Percentiles rank a stretch among this genome's conserved stretches.
phyloP scores from a whole-genome alignment of 2,797 vertebrate genomes.

The Oryzias dopingdopingensis region DNA sequence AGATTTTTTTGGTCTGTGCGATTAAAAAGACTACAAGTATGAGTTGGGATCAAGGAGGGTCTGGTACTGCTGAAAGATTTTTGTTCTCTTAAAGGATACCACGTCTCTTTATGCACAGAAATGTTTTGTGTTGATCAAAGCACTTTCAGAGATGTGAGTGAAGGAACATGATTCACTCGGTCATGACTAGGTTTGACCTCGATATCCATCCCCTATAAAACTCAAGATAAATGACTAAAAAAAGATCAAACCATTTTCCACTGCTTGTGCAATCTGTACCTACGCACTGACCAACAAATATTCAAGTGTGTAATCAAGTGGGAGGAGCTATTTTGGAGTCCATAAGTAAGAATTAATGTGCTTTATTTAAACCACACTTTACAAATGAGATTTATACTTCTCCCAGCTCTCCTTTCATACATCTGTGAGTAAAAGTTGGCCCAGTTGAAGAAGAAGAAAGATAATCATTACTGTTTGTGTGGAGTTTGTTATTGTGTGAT shows the following conservation, averaged over 20 bases:
- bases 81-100: background rate
- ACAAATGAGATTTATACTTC: no score
- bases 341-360: conserved; percentile 28
- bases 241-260: conserved; percentile 14
- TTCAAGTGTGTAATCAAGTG: conserved; percentile 24
- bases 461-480: no score
- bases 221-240: conserved; percentile 29
- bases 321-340: conserved; percentile 43
- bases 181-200: conserved; percentile 25
- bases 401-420: no score
- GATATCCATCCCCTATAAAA: conserved; percentile 7
- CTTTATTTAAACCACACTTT: background rate
- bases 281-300: conserved; percentile 12
- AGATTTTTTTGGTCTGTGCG: background rate
- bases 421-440: no score
- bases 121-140: conserved; percentile 11
- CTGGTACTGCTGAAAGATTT: background rate
- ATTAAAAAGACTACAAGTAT: background rate
- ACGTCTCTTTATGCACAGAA: conserved; percentile 2
- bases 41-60: background rate
- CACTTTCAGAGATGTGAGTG: conserved; percentile 36
- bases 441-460: no score
- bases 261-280: conserved; percentile 13
- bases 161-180: conserved; percentile 45
- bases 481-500: no score